Conservation (phyloP, 2,797 vertebrate species). For the Enteromius viviparus region DNA sequence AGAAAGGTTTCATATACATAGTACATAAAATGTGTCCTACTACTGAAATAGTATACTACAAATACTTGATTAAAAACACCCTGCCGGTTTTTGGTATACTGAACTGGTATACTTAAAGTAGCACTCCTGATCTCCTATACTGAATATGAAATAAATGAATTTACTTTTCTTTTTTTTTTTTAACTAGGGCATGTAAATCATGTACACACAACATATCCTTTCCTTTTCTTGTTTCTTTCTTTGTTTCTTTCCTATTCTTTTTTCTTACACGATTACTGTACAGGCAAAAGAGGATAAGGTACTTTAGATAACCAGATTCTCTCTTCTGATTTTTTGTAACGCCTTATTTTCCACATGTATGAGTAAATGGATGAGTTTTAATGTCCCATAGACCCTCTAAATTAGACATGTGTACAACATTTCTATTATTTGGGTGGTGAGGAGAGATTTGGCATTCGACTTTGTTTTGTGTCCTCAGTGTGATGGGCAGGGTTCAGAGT, state of each 20-base stretch:
- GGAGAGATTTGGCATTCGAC: background rate
- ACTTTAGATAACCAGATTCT: background rate
- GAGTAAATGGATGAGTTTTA: background rate
- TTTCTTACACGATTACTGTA: background rate
- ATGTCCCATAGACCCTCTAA: background rate
- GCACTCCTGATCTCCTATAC: no score
- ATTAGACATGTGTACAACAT: background rate
- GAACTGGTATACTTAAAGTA: background rate
- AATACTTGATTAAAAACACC: background rate
- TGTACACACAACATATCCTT: no score
- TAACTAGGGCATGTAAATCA: background rate
- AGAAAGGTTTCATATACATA: background rate
- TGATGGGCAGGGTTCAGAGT: slow-evolving; percentile 11
- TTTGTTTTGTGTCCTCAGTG: background rate
- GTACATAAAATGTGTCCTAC: background rate
- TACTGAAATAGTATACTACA: background rate
- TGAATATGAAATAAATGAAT: no score
- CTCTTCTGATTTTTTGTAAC: background rate
- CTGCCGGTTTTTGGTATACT: background rate
- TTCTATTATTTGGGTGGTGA: background rate
- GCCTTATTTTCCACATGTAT: background rate
- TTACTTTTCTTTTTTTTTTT: no score
- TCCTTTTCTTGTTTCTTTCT: background rate
- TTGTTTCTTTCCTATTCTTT: background rate
- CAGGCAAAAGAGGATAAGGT: background rate